phyloP scores from a whole-genome alignment of 2,888 invertebrate species.

The Meiosimyza platycephala region DNA sequence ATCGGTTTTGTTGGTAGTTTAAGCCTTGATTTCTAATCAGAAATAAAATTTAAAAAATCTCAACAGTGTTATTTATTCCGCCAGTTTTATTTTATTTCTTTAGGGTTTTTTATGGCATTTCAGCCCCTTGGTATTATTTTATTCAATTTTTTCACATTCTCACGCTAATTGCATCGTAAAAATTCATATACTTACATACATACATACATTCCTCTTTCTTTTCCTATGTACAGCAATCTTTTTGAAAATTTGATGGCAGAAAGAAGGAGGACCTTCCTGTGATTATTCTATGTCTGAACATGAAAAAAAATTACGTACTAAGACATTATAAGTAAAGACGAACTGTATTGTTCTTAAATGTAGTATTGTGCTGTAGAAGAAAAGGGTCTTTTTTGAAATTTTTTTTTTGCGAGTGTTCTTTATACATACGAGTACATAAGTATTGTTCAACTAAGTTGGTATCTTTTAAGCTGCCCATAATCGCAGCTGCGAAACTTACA shows the following conservation, averaged over 20 bases:
- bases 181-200: not conserved
- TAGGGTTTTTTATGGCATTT: not conserved
- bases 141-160: slow-evolving; percentile 30
- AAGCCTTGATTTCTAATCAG: no score
- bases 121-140: not conserved
- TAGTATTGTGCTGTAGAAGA: not conserved
- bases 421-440: not conserved
- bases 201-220: not conserved
- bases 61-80: no score
- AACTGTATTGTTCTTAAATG: slow-evolving; percentile 4
- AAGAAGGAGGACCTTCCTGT: slow-evolving; percentile 20
- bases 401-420: not conserved
- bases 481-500: no score
- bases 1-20: no score
- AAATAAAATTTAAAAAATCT: no score
- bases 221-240: no score
- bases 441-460: not conserved
- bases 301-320: not conserved
- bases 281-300: not conserved
- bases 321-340: not conserved
- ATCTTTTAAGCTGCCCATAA: no score
- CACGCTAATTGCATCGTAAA: slow-evolving; percentile 15
- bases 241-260: not conserved
- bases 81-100: no score
- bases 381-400: slow-evolving; percentile 4